Conservation (phyloP, 1,140 invertebrate genomes). For the Gonioctena quinquepunctata region DNA sequence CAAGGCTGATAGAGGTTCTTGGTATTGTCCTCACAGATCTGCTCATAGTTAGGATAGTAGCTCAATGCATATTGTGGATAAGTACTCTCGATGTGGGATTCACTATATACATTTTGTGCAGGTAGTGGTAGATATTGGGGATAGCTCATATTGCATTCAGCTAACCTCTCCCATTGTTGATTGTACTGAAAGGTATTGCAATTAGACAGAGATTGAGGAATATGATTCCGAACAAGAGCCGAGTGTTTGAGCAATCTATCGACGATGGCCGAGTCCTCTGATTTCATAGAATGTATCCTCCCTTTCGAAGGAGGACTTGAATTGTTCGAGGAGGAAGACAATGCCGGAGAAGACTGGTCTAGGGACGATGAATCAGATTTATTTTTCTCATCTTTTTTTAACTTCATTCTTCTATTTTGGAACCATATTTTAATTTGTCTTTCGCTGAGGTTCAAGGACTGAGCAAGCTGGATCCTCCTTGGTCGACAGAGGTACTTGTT, state of each 20-base stretch:
- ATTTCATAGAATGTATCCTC: background rate
- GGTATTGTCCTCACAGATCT: background rate
- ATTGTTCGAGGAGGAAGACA: background rate
- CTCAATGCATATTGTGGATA: background rate
- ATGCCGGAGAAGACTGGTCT: background rate
- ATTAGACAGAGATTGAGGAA: background rate
- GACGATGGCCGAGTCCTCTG: background rate
- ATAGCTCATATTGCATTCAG: background rate
- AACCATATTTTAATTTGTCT: slow-evolving; percentile 93
- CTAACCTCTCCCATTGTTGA: background rate
- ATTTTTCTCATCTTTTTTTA: slow-evolving; percentile 60
- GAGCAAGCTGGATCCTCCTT: slow-evolving; percentile 77
- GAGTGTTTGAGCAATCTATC: background rate
- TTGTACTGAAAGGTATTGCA: background rate
- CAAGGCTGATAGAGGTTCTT: background rate
- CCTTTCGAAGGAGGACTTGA: background rate
- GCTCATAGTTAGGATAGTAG: background rate
- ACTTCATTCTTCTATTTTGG: slow-evolving; percentile 69
- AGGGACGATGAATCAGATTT: background rate
- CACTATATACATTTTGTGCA: background rate
- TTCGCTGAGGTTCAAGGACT: slow-evolving; percentile 73
- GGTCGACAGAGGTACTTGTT: slow-evolving; percentile 80
- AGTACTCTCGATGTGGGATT: background rate
- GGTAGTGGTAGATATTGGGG: background rate
- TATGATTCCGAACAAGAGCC: background rate